These are phyloP conservation scores for Xestia c-nigrum DNA, from an alignment of 2,888 invertebrate genomes.

Conservation along the genomic window DNA sequence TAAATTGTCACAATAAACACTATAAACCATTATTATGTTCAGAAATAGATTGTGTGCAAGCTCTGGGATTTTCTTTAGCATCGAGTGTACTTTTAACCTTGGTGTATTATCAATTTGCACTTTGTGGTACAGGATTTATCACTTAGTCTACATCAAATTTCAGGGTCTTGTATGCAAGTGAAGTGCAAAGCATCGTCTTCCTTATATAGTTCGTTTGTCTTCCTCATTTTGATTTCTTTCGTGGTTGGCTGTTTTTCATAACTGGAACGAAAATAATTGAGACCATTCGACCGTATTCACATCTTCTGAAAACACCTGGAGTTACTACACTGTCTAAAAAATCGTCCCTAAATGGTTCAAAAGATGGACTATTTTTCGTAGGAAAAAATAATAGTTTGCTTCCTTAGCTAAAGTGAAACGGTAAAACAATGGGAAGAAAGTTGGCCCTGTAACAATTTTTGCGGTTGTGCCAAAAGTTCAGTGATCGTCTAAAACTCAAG, in stretches of 20 bases:
- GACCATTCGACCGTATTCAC: not conserved
- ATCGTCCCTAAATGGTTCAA: not conserved
- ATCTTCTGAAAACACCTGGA: not conserved
- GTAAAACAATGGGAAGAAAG: not conserved
- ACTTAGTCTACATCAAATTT: constrained; percentile 45
- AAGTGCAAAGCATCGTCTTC: not conserved
- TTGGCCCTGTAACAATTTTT: constrained; percentile 1
- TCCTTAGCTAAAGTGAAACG: not conserved
- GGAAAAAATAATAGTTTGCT: not conserved
- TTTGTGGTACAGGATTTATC: constrained; percentile 53
- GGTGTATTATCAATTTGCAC: constrained; percentile 37
- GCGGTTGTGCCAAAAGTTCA: constrained; percentile 27
- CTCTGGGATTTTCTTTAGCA: constrained; percentile 27
- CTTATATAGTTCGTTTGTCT: constrained; percentile 1
- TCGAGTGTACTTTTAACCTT: constrained; percentile 28
- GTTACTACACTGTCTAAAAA: not conserved
- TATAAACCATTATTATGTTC: constrained; percentile 11
- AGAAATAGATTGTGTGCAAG: constrained; percentile 34
- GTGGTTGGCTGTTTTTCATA: not conserved
- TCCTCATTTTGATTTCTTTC: constrained; percentile 12
- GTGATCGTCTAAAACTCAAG: constrained; percentile 12
- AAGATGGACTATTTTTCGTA: not conserved
- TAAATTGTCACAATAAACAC: constrained; percentile 14
- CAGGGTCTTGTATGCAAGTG: constrained; percentile 26
- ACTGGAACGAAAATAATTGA: not conserved